phyloP scores from a whole-genome alignment of 2,113 vertebrate species.

The Condylura cristata region DNA sequence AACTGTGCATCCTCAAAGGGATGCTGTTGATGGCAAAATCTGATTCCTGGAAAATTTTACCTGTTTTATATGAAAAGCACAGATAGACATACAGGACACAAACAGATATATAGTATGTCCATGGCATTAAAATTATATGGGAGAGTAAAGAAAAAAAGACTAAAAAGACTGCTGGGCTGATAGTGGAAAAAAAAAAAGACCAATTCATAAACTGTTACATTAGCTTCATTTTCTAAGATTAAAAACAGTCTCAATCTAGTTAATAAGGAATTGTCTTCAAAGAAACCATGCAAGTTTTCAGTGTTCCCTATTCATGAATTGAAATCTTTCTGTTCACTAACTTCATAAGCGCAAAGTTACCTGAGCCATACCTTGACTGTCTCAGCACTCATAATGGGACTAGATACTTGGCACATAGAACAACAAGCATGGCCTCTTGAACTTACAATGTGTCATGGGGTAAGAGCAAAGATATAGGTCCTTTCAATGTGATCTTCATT shows the following conservation, averaged over 20 bases:
- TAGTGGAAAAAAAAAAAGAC: neutral
- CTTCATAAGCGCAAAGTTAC: neutral
- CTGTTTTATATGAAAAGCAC: neutral
- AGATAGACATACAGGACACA: neutral
- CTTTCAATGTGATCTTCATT: slow-evolving; percentile 20
- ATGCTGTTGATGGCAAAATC: neutral
- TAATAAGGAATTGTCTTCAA: neutral
- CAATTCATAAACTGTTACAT: neutral
- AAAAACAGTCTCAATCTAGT: slow-evolving; percentile 16
- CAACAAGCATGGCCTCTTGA: neutral
- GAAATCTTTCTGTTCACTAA: neutral
- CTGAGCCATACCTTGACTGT: neutral
- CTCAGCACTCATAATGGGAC: neutral
- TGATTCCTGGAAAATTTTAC: slow-evolving; percentile 7
- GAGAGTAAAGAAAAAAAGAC: neutral
- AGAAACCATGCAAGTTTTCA: neutral
- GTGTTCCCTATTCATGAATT: neutral
- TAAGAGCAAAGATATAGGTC: neutral
- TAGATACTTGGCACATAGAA: neutral
- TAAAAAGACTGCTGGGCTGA: neutral
- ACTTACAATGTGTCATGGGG: neutral
- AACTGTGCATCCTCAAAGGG: neutral
- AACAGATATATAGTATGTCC: neutral
- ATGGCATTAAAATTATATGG: slow-evolving; percentile 16
- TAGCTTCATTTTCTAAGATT: neutral